A percentile compares a stretch with the other conserved stretches of the same genome.
Conservation (phyloP, 2,888 invertebrate species). For the Tethea ocularis region DNA sequence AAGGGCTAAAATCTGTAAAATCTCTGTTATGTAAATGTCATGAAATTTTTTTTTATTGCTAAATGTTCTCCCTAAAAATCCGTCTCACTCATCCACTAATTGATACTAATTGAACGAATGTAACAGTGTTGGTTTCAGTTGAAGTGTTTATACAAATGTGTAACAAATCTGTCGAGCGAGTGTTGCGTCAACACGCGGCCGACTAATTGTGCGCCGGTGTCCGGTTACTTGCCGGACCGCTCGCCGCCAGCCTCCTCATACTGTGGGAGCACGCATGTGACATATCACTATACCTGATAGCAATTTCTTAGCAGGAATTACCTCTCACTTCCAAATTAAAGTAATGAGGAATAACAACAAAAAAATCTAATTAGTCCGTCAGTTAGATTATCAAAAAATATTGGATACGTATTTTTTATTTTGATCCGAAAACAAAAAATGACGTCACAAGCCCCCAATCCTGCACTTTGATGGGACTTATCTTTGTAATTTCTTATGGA, state of each 20-base stretch:
- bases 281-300: neutral
- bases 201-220: slow-evolving; percentile 41
- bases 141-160: slow-evolving; percentile 14
- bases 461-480: no score
- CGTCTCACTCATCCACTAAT: slow-evolving; percentile 10
- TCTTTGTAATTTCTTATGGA: no score
- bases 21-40: no score
- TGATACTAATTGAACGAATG: slow-evolving; percentile 17
- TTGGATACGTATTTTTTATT: no score
- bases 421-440: no score
- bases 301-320: neutral
- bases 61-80: neutral
- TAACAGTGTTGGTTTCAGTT: slow-evolving; percentile 20
- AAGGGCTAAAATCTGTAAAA: no score
- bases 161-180: slow-evolving; percentile 16
- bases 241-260: neutral
- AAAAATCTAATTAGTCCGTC: no score
- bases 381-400: no score
- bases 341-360: no score
- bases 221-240: slow-evolving; percentile 23
- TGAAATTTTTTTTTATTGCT: no score
- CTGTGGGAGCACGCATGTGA: neutral
- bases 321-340: no score
- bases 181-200: slow-evolving; percentile 21
- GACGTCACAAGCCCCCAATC: no score